Evolutionary conservation across 2,113 vertebrate genomes (phyloP).

Genomic region (Pelecanus crispus): DNA sequence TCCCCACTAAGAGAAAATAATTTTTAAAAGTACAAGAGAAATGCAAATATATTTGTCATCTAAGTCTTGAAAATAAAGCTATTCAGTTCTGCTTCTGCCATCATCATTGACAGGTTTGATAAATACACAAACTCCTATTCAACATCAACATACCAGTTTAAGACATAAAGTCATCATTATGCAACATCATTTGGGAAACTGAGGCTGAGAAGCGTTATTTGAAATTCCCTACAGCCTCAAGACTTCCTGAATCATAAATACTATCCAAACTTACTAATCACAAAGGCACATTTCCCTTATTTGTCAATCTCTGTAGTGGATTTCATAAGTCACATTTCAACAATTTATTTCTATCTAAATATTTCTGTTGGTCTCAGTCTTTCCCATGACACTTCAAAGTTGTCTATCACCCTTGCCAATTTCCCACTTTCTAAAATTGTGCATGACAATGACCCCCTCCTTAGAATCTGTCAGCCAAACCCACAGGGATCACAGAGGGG

Average conservation of each 20-base stretch:
- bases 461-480: not conserved
- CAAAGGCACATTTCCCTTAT: not conserved
- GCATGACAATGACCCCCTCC: conserved; percentile 1
- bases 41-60: not conserved
- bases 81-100: not conserved
- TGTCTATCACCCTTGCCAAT: not conserved
- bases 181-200: not conserved
- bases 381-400: conserved; percentile 27
- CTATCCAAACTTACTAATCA: not conserved
- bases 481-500: not conserved
- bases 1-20: not conserved
- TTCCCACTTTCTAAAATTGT: not conserved
- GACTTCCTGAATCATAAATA: not conserved
- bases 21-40: not conserved
- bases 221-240: not conserved
- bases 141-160: not conserved
- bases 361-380: conserved; percentile 20
- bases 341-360: conserved; percentile 28
- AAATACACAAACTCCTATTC: not conserved
- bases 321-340: conserved; percentile 27
- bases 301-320: not conserved
- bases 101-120: not conserved
- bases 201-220: not conserved
- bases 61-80: not conserved
- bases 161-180: not conserved